These are phyloP conservation scores for Ameiurus melas DNA, from an alignment of 2,113 vertebrate species.

Conservation along the genomic window DNA sequence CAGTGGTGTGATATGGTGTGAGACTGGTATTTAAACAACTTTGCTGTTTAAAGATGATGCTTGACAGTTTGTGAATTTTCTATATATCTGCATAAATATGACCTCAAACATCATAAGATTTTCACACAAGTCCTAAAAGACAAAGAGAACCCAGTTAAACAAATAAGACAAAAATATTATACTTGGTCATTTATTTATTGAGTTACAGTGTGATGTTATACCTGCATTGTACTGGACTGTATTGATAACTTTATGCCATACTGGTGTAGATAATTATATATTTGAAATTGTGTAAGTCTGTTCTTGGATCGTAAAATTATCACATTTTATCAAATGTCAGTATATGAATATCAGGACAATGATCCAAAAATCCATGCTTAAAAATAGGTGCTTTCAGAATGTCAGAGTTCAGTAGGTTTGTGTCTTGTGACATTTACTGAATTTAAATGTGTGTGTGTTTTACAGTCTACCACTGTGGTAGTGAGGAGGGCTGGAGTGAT, in stretches of 20 bases:
- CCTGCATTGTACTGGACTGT: neutral
- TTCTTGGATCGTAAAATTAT: neutral
- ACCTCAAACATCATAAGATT: too few relatives aligned
- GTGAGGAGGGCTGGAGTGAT: slow-evolving; percentile 79
- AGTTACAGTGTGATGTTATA: neutral
- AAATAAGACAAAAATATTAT: too few relatives aligned
- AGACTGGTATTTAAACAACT: neutral
- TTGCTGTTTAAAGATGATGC: neutral
- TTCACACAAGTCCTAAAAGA: too few relatives aligned
- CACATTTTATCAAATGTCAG: neutral
- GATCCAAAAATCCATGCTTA: neutral
- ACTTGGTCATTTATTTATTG: too few relatives aligned
- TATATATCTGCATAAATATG: too few relatives aligned
- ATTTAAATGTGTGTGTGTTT: slow-evolving; percentile 49
- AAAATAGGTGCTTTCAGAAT: neutral
- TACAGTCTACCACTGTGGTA: slow-evolving; percentile 80
- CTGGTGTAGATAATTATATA: neutral
- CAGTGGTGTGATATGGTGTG: neutral
- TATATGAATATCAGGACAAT: neutral
- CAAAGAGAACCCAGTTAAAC: too few relatives aligned
- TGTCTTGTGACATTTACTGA: neutral
- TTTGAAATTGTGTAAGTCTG: neutral
- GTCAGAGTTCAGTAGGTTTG: neutral
- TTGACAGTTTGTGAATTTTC: too few relatives aligned
- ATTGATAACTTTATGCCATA: neutral